These are phyloP conservation scores for Gopherus evgoodei DNA, from an alignment of 2,113 vertebrate species.

Conservation along the genomic window DNA sequence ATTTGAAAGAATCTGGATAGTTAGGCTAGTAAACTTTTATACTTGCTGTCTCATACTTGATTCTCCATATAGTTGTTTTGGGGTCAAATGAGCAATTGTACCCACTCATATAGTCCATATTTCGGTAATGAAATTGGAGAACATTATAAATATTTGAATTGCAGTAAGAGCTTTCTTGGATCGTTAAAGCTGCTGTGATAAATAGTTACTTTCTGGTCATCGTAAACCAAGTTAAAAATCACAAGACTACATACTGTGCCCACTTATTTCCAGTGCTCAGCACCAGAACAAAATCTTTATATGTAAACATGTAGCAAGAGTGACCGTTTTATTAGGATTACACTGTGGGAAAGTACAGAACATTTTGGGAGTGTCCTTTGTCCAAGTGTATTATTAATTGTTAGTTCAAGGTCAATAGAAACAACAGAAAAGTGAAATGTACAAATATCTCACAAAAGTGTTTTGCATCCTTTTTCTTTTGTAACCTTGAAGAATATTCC, in stretches of 20 bases:
- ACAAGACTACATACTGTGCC: not conserved
- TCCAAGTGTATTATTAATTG: not conserved
- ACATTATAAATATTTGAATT: constrained; percentile 66
- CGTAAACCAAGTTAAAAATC: not conserved
- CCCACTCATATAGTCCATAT: constrained; percentile 61
- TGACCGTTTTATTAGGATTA: not conserved
- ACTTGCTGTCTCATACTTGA: constrained; percentile 59
- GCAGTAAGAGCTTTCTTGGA: constrained; percentile 37
- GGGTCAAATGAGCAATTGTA: constrained; percentile 70
- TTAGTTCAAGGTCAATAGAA: not conserved
- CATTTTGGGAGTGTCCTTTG: not conserved
- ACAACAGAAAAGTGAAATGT: not conserved
- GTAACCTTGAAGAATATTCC: not conserved
- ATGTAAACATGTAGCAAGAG: not conserved
- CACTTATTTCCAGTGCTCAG: not conserved
- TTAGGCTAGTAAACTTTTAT: constrained; percentile 52
- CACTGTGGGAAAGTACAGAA: not conserved
- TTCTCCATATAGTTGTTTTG: constrained; percentile 34
- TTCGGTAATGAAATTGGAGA: constrained; percentile 64
- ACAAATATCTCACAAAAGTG: not conserved
- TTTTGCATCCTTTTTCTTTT: not conserved
- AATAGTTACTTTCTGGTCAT: not conserved
- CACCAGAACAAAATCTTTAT: not conserved
- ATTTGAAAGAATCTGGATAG: constrained; percentile 65
- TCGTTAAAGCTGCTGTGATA: constrained; percentile 8